These are phyloP conservation scores for Sula dactylatra DNA, from an alignment of 2,113 vertebrate genomes.

Conservation along the genomic window DNA sequence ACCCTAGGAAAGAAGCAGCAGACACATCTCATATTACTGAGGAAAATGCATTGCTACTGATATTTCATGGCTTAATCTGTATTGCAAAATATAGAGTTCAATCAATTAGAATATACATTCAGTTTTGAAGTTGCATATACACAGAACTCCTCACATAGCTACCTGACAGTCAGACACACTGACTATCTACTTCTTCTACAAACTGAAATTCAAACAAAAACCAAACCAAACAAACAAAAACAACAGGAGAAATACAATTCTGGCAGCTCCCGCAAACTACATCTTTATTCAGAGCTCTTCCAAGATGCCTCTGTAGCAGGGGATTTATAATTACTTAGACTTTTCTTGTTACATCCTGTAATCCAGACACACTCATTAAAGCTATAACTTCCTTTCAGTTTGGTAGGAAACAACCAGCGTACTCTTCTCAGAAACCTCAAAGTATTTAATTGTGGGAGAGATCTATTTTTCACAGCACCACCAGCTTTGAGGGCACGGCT, in stretches of 20 bases:
- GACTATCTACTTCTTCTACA: not conserved
- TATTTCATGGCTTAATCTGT: not conserved
- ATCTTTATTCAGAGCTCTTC: not conserved
- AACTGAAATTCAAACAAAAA: not conserved
- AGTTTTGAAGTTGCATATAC: not conserved
- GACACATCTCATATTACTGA: not conserved
- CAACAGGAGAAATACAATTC: not conserved
- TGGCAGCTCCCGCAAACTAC: not conserved
- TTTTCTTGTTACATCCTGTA: not conserved
- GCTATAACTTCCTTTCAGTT: conserved; percentile 8
- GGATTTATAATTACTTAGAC: conserved; percentile 5
- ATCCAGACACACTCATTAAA: conserved; percentile 20
- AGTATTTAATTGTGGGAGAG: not conserved
- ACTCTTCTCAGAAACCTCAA: conserved; percentile 5
- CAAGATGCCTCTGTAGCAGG: not conserved
- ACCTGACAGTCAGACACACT: not conserved
- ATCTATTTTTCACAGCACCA: not conserved
- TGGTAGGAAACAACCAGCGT: not conserved
- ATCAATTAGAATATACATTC: not conserved
- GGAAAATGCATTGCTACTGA: not conserved
- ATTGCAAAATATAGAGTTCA: not conserved
- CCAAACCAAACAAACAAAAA: not conserved
- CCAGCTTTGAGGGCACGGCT: not conserved
- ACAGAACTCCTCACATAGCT: not conserved
- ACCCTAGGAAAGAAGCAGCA: not conserved